Evolutionary conservation across 1,140 invertebrate genomes (phyloP), one percentile per base, ranked within the genome.

Genomic region (Thalassaphorura encarpata): DNA sequence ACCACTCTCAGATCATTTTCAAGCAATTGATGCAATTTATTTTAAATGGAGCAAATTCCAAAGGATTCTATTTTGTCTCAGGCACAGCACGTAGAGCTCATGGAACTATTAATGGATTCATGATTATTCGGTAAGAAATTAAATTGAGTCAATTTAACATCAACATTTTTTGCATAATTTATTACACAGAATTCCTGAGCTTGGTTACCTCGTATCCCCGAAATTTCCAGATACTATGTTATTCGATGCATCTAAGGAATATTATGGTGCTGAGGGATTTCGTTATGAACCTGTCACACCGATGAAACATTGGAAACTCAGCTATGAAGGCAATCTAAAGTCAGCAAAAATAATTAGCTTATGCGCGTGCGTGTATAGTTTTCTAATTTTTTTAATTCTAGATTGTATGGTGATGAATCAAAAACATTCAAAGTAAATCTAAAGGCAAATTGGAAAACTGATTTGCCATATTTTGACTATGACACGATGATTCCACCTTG

Each of bases 201-300:
- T 80, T 62, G 83, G 82, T 19, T 67, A 83, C 1, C 68, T 85
- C 3, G 78, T 79, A 62, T 77, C 80, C 56, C 76, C 75, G 26
- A 78, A 78, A 61, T 69, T 83, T 43, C 82, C 83, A 0, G 80
- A 84, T 61, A 83, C 82, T 0, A 73, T 76, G 2, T 66, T 84
- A 8, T 75, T 77, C 46, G 78, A 78, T 64, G 70, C 69, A 16
- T 66, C 72, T 1, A 71, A 75, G 6, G 73, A 77, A 8, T 69
- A 73, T 52, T 85, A 76, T 67, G 76, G 77, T 16, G 80, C 80
- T 8, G 82, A 81, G 63, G 83, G 82, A 0, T 69, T 85, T n/a
- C 70, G 68, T 24, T 72, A 83, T 15, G 73, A 73, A 21, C 77
- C 78, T 0, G 67, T 82, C 0, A 74, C 77, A 61, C 78, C 82